Conservation (phyloP, 2,888 invertebrate genomes). For the Dorcus hopei region DNA sequence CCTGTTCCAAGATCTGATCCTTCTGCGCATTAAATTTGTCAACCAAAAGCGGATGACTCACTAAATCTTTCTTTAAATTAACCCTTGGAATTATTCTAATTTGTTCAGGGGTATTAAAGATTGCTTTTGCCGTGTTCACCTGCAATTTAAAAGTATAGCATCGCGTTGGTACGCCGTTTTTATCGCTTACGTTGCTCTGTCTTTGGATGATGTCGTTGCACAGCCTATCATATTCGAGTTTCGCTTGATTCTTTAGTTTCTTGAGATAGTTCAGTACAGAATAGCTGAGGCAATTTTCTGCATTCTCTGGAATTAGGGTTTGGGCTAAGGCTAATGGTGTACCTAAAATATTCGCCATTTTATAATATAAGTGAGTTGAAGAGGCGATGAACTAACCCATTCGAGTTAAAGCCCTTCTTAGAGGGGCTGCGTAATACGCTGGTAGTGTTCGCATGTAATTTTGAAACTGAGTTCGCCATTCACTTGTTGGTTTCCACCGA, state of each 20-base stretch:
- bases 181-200: conserved; percentile 44
- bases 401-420: conserved; percentile 84
- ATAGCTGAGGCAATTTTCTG: conserved; percentile 90
- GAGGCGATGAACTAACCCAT: conserved; percentile 60
- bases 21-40: conserved; percentile 80
- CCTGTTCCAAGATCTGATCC: conserved; percentile 83
- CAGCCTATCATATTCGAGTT: conserved; percentile 83
- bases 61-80: conserved; percentile 70
- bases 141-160: neutral
- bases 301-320: conserved; percentile 85
- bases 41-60: conserved; percentile 75
- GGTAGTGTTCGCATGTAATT: conserved; percentile 96
- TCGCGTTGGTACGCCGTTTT: neutral
- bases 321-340: conserved; percentile 78
- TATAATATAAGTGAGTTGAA: neutral
- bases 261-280: conserved; percentile 93
- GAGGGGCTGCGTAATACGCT: conserved; percentile 86
- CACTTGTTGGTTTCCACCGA: conserved; percentile 85
- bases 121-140: conserved; percentile 12
- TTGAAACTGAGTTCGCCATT: conserved; percentile 91
- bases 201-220: conserved; percentile 76
- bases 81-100: conserved; percentile 54
- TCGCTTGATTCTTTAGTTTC: conserved; percentile 91
- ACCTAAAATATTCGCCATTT: conserved; percentile 24
- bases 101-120: conserved; percentile 44